These are phyloP conservation scores for Ispidina picta DNA, from an alignment of 2,797 vertebrate genomes.

Conservation along the genomic window DNA sequence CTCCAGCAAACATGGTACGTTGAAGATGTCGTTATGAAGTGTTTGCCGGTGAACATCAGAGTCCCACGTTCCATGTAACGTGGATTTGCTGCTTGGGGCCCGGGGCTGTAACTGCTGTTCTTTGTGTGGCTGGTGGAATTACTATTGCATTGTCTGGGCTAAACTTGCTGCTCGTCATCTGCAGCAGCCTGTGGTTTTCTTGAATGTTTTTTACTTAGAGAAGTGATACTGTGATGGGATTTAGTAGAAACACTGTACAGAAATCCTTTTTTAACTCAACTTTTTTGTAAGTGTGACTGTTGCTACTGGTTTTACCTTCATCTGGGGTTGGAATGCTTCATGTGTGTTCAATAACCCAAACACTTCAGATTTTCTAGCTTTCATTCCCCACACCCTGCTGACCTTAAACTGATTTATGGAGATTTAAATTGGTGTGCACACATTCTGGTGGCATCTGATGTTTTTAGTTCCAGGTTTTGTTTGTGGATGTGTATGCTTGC, in stretches of 20 bases:
- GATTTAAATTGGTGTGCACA: neutral
- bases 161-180: neutral
- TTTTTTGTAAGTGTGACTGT: neutral
- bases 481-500: neutral
- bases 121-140: too few relatives aligned
- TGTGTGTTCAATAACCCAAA: neutral
- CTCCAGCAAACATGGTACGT: slow-evolving; percentile 96
- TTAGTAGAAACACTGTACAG: neutral
- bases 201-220: neutral
- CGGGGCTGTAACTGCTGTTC: neutral
- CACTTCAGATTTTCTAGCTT: neutral
- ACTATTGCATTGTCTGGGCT: neutral
- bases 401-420: neutral
- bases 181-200: neutral
- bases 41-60: too few relatives aligned
- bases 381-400: neutral
- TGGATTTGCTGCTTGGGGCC: too few relatives aligned
- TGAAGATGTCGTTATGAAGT: accelerated
- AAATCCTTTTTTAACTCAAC: neutral
- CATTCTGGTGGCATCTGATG: neutral
- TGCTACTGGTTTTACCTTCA: neutral
- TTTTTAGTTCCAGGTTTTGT: neutral
- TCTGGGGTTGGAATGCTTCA: neutral
- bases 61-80: too few relatives aligned
- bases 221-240: neutral